phyloP scores from a whole-genome alignment of 1,140 invertebrate species.

The Trichonephila clavata region DNA sequence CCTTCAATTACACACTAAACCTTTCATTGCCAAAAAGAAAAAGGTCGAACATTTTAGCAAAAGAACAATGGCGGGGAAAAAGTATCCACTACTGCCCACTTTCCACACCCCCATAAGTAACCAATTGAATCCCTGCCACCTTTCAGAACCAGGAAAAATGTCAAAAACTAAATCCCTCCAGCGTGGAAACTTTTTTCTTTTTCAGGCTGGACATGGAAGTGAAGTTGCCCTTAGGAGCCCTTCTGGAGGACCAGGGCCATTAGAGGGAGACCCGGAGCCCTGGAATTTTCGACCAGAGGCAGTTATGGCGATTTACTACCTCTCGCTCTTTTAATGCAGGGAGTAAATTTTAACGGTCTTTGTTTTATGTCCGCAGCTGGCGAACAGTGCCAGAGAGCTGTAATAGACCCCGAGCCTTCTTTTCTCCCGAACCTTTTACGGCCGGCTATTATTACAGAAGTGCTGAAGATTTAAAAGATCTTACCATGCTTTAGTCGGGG shows the following conservation, averaged over 20 bases:
- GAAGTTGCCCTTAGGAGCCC: background rate
- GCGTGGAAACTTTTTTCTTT: background rate
- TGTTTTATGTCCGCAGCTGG: constrained; percentile 71
- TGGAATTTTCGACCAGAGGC: constrained; percentile 56
- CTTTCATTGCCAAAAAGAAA: too few species aligned
- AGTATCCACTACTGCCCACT: background rate
- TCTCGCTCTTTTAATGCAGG: constrained; percentile 69
- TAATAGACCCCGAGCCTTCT: background rate
- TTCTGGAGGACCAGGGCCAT: constrained; percentile 47
- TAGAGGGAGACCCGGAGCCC: constrained; percentile 15
- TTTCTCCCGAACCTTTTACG: constrained; percentile 49
- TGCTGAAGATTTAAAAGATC: constrained; percentile 75
- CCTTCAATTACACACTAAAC: too few species aligned
- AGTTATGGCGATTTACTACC: constrained; percentile 74
- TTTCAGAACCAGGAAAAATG: background rate
- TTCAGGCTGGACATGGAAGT: background rate
- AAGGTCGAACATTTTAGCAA: too few species aligned
- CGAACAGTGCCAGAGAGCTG: background rate
- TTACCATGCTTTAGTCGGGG: constrained; percentile 53
- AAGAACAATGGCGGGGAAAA: background rate
- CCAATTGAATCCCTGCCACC: background rate
- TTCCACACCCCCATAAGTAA: background rate
- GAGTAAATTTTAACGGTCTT: constrained; percentile 75
- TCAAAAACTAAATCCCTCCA: constrained; percentile 9
- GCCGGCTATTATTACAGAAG: constrained; percentile 63